Percentiles rank a stretch among this genome's conserved stretches.
Evolutionary conservation across 2,888 invertebrate genomes (phyloP).

Genomic region (Parasteatoda lunata): DNA sequence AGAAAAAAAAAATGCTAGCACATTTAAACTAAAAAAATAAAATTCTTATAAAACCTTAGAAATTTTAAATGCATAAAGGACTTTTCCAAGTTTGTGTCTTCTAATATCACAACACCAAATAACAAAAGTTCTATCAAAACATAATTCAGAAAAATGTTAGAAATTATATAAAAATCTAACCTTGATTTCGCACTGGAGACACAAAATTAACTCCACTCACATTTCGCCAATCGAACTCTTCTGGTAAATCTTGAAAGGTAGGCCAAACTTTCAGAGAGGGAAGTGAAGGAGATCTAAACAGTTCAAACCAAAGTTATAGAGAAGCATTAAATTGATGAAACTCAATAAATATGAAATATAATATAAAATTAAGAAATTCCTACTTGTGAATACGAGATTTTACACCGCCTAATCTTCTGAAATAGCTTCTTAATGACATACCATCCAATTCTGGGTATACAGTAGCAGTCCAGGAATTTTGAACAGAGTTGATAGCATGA

Average conservation of each 20-base stretch:
- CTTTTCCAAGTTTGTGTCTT: too few relatives aligned
- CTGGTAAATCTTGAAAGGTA: slow-evolving; percentile 70
- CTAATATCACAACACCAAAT: too few relatives aligned
- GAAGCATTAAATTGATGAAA: background rate
- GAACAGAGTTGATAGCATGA: slow-evolving; percentile 73
- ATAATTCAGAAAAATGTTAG: background rate
- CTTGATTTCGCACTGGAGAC: slow-evolving; percentile 72
- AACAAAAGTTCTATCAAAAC: too few relatives aligned
- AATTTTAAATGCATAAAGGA: too few relatives aligned
- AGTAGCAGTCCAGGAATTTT: slow-evolving; percentile 75
- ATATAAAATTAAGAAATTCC: background rate
- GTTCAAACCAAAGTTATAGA: background rate
- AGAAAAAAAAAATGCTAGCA: too few relatives aligned
- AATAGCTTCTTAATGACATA: slow-evolving; percentile 73
- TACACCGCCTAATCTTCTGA: slow-evolving; percentile 74
- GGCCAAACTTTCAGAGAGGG: background rate
- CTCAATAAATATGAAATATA: too few relatives aligned
- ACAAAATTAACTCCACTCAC: slow-evolving; percentile 73
- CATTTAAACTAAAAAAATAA: too few relatives aligned
- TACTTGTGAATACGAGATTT: slow-evolving; percentile 69
- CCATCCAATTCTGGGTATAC: slow-evolving; percentile 74
- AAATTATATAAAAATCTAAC: slow-evolving; percentile 26
- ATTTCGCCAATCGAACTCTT: slow-evolving; percentile 74
- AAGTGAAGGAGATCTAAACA: background rate
- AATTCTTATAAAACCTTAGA: too few relatives aligned